Evolutionary conservation across 2,113 vertebrate species (phyloP).

Genomic region (Oceanodroma tethys): DNA sequence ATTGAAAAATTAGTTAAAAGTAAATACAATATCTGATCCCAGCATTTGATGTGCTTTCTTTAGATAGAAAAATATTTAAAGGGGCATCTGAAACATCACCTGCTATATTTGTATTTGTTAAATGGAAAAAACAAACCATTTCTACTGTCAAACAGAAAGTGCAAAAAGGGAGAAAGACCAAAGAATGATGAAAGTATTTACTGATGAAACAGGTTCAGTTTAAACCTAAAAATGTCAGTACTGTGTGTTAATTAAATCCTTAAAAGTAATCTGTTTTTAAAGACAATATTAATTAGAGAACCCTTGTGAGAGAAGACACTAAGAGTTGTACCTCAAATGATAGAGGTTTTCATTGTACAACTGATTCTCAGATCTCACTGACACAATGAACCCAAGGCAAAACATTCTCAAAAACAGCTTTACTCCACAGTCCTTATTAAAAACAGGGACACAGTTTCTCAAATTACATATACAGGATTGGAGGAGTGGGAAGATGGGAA

Average conservation of each 20-base stretch:
- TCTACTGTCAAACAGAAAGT: background rate
- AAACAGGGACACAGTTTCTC: background rate
- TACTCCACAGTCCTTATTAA: background rate
- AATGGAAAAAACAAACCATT: background rate
- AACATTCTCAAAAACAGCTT: background rate
- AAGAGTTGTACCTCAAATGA: background rate
- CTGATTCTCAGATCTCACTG: background rate
- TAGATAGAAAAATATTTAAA: background rate
- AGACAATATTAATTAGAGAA: slow-evolving; percentile 29
- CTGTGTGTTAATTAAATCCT: slow-evolving; percentile 31
- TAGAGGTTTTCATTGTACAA: background rate
- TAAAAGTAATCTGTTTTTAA: slow-evolving; percentile 34
- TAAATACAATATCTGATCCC: background rate
- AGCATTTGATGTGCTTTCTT: background rate
- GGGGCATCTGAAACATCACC: rapidly evolving
- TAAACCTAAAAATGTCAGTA: slow-evolving; percentile 42
- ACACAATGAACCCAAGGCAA: background rate
- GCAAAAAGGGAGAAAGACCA: background rate
- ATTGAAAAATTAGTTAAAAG: background rate
- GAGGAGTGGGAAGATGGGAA: background rate
- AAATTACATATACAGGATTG: background rate
- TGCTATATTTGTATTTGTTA: background rate
- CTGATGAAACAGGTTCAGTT: background rate
- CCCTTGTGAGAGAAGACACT: background rate
- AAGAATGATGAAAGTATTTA: slow-evolving; percentile 34